Percentiles rank a stretch among this genome's conserved stretches.
Conservation (phyloP, 2,797 vertebrate species). For the Astyanax mexicanus region DNA sequence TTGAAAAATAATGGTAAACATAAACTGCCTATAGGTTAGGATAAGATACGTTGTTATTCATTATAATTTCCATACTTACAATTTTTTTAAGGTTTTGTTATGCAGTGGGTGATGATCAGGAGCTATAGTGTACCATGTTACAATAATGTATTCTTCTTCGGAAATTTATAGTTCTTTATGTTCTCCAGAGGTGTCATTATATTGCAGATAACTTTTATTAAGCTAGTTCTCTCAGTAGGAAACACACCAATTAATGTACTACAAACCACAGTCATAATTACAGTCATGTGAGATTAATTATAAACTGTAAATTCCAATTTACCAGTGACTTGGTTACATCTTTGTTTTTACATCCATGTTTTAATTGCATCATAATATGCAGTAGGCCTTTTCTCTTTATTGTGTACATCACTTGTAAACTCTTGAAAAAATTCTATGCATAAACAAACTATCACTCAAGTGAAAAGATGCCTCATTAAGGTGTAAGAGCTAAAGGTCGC, state of each 20-base stretch:
- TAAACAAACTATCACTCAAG: too few relatives aligned
- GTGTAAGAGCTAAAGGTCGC: too few relatives aligned
- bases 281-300: conserved; percentile 16
- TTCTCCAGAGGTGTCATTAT: conserved; percentile 51
- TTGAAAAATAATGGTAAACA: conserved; percentile 9
- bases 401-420: too few relatives aligned
- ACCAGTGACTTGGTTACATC: neutral
- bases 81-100: neutral
- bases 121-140: too few relatives aligned
- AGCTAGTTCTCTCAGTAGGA: neutral
- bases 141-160: neutral
- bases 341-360: too few relatives aligned
- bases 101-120: too few relatives aligned
- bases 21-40: neutral
- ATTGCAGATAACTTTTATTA: neutral
- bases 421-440: too few relatives aligned
- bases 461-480: too few relatives aligned
- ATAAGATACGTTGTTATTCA: neutral
- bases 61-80: neutral
- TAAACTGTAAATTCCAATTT: neutral
- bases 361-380: too few relatives aligned
- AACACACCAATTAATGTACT: conserved; percentile 1
- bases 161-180: conserved; percentile 28
- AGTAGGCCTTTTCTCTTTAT: too few relatives aligned
- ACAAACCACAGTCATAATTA: too few relatives aligned